phyloP scores from a whole-genome alignment of 2,888 invertebrate genomes.

The Parapristionchus giblindavisi region DNA sequence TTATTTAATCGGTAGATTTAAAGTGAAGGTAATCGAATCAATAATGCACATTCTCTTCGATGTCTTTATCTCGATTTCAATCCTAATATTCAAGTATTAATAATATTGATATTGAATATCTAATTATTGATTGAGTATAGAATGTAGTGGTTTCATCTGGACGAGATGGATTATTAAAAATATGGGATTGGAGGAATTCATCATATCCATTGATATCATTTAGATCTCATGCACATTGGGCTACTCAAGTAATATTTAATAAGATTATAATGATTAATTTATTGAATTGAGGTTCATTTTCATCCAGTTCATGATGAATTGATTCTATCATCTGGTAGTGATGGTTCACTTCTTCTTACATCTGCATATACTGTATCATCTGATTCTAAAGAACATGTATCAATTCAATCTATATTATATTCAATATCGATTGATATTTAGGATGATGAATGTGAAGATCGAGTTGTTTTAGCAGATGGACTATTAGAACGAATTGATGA shows the following conservation, averaged over 20 bases:
- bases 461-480: conserved; percentile 76
- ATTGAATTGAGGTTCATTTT: conserved; percentile 78
- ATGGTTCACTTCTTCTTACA: conserved; percentile 88
- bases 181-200: conserved; percentile 90
- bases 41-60: conserved; percentile 86
- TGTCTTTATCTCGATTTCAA: conserved; percentile 93
- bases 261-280: too few relatives aligned
- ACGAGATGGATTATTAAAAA: conserved; percentile 91
- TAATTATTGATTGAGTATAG: conserved; percentile 46
- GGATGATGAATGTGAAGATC: conserved; percentile 44
- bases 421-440: conserved; percentile 1
- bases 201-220: conserved; percentile 78
- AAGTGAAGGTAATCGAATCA: conserved; percentile 83
- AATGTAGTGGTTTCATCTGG: conserved; percentile 84
- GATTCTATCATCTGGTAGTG: conserved; percentile 85
- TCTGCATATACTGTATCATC: conserved; percentile 52
- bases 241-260: conserved; percentile 54
- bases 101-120: neutral
- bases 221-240: conserved; percentile 74
- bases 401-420: neutral
- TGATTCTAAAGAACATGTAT: conserved; percentile 11
- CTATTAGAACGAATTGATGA: conserved; percentile 84
- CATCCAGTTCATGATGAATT: conserved; percentile 97
- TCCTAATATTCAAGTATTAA: conserved; percentile 79
- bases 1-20: conserved; percentile 31